A percentile compares a stretch with the other conserved stretches of the same genome.
Conservation (phyloP, 2,797 vertebrate genomes). For the Mormyrops boulengeri region DNA sequence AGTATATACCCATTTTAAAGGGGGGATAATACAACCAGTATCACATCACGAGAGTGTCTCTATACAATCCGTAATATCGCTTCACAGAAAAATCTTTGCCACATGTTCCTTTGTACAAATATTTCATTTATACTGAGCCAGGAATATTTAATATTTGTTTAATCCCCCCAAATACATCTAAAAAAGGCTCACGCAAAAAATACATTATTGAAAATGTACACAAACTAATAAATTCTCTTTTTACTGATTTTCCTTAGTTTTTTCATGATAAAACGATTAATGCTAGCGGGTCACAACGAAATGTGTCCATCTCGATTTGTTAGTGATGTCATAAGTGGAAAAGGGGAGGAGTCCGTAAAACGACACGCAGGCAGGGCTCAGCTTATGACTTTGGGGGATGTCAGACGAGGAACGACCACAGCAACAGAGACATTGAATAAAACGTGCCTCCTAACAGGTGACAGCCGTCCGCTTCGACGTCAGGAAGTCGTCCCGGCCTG, state of each 20-base stretch:
- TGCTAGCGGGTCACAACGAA: constrained; percentile 10
- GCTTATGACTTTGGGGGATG: constrained; percentile 33
- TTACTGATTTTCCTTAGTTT: constrained; percentile 16
- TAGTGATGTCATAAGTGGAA: not conserved
- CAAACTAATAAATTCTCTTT: constrained; percentile 29
- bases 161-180: constrained; percentile 37
- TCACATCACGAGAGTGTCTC: constrained; percentile 45
- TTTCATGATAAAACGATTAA: constrained; percentile 42
- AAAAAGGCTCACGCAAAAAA: constrained; percentile 33
- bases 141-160: constrained; percentile 65
- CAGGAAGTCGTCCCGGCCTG: not conserved
- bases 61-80: constrained; percentile 48
- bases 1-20: not conserved
- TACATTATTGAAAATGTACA: constrained; percentile 45
- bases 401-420: constrained; percentile 33
- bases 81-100: constrained; percentile 42
- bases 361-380: constrained; percentile 36
- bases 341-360: not conserved
- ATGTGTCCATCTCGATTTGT: not conserved
- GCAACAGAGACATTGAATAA: constrained; percentile 46
- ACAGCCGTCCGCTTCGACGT: not conserved
- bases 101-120: constrained; percentile 60
- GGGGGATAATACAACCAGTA: constrained; percentile 43
- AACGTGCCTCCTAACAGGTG: not conserved
- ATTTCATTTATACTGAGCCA: constrained; percentile 58